Evolutionary conservation across 2,888 invertebrate species (phyloP).

Genomic region (Hirtodrosophila histrioides): DNA sequence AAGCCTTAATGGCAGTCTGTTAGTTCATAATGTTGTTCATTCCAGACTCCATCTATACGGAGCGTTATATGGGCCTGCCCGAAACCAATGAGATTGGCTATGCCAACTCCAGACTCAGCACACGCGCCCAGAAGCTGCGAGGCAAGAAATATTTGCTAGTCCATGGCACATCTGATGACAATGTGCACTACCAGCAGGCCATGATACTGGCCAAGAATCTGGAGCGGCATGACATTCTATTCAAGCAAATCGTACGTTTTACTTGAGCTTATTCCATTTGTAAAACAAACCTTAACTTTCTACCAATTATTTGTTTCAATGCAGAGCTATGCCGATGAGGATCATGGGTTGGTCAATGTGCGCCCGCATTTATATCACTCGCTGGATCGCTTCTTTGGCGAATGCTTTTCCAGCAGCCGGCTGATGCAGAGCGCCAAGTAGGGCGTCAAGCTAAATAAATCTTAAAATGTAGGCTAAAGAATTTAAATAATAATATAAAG

Average conservation of each 20-base stretch:
- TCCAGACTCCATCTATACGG: conserved; percentile 97
- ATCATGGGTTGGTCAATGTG: conserved; percentile 93
- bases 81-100: conserved; percentile 90
- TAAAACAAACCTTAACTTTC: background rate
- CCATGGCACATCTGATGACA: conserved; percentile 97
- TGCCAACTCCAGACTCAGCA: conserved; percentile 90
- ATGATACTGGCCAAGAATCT: conserved; percentile 95
- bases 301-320: background rate
- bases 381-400: conserved; percentile 91
- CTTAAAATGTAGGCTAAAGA: conserved; percentile 29
- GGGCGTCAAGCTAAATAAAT: conserved; percentile 19
- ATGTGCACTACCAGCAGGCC: conserved; percentile 98
- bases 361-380: conserved; percentile 95
- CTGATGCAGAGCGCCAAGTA: conserved; percentile 75
- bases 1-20: rapidly evolving
- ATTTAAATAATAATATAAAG: conserved; percentile 22
- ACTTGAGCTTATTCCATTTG: background rate
- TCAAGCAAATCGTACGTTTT: conserved; percentile 93
- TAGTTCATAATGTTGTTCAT: background rate
- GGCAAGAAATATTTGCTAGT: conserved; percentile 94
- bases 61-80: conserved; percentile 97
- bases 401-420: conserved; percentile 81
- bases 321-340: conserved; percentile 97
- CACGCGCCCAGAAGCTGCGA: conserved; percentile 87
- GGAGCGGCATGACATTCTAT: conserved; percentile 93